Evolutionary conservation across 2,888 invertebrate genomes (phyloP).

Genomic region (Exephanes ischioxanthus): DNA sequence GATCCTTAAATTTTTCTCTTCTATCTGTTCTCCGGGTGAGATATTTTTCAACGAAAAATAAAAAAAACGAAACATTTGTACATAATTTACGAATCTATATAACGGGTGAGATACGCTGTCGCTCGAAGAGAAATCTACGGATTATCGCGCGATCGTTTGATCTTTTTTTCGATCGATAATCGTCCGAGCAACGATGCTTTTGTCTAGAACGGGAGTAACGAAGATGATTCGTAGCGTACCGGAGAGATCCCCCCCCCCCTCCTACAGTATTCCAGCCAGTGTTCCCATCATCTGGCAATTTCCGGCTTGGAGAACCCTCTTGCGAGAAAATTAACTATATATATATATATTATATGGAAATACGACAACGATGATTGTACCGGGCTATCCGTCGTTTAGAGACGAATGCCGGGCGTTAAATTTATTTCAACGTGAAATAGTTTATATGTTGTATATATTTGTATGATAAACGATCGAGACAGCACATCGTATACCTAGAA

Average conservation of each 20-base stretch:
- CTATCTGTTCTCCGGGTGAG: conserved; percentile 32
- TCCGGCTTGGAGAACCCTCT: conserved; percentile 27
- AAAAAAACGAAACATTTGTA: conserved; percentile 41
- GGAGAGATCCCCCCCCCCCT: conserved; percentile 43
- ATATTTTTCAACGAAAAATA: conserved; percentile 42
- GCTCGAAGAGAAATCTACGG: conserved; percentile 13
- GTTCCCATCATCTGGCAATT: conserved; percentile 15
- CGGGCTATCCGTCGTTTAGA: conserved; percentile 31
- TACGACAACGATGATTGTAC: conserved; percentile 36
- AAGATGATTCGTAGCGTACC: conserved; percentile 46
- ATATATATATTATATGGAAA: conserved; percentile 7
- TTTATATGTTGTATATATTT: conserved; percentile 67
- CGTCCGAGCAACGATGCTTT: not conserved
- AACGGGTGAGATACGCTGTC: not conserved
- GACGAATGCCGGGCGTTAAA: conserved; percentile 23
- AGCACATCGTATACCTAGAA: conserved; percentile 59
- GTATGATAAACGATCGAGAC: conserved; percentile 63
- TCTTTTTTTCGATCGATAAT: not conserved
- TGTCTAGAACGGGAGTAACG: conserved; percentile 25
- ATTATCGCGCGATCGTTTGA: not conserved
- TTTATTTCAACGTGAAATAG: conserved; percentile 46
- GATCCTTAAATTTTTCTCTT: conserved; percentile 35
- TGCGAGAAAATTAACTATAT: not conserved
- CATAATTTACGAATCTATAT: conserved; percentile 45
- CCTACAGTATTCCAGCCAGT: conserved; percentile 41